A percentile compares a stretch with the other conserved stretches of the same genome.
Conservation (phyloP, 2,888 invertebrate genomes). For the Mesorhabditis sp. region DNA sequence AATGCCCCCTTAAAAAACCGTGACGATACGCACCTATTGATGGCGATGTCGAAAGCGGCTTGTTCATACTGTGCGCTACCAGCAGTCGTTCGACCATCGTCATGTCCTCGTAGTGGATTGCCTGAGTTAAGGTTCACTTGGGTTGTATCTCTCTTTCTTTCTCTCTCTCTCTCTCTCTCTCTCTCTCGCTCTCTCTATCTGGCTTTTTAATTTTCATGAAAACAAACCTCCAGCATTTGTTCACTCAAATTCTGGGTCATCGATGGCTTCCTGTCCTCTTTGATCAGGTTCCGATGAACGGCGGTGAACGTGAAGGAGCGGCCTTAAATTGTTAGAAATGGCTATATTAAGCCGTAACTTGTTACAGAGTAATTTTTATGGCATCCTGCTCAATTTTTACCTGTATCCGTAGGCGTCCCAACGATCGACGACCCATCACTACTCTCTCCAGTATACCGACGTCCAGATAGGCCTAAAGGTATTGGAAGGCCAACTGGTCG, state of each 20-base stretch:
- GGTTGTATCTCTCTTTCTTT: too few species aligned
- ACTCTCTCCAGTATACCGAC: constrained; percentile 54
- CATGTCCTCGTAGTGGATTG: constrained; percentile 55
- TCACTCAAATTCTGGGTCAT: constrained; percentile 55
- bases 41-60: constrained; percentile 52
- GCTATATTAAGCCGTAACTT: not conserved
- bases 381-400: constrained; percentile 13
- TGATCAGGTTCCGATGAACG: constrained; percentile 15
- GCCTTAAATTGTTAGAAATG: constrained; percentile 7
- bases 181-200: too few species aligned
- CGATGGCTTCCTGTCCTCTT: constrained; percentile 55
- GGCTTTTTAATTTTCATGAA: not conserved
- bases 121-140: constrained; percentile 30
- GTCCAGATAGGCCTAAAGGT: constrained; percentile 36
- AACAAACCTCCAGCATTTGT: constrained; percentile 45
- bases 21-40: constrained; percentile 39
- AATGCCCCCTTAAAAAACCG: constrained; percentile 3
- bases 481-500: not conserved
- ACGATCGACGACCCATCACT: constrained; percentile 55
- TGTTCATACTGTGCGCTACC: constrained; percentile 45
- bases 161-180: not conserved
- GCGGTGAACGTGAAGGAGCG: constrained; percentile 45
- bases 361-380: not conserved
- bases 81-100: constrained; percentile 51
- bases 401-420: constrained; percentile 57